Conservation (phyloP, 1,140 invertebrate genomes). For the Gonatopus flavifemur region DNA sequence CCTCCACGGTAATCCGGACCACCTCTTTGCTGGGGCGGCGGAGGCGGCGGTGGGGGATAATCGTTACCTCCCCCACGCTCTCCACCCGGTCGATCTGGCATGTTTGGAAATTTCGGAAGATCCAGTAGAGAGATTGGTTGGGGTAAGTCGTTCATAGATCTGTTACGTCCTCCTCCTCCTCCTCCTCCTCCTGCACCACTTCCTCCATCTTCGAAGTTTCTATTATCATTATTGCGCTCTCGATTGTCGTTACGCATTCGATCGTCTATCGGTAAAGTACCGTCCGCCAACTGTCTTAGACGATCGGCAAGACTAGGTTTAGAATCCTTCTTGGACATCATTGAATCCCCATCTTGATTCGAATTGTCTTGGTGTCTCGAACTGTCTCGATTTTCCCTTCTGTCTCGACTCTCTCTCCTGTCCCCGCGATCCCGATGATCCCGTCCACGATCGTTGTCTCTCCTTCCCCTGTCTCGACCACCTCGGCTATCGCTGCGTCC, state of each 20-base stretch:
- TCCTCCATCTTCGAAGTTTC: slow-evolving; percentile 39
- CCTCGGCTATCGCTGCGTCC: slow-evolving; percentile 49
- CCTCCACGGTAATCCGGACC: no score
- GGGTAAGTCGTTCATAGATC: slow-evolving; percentile 9
- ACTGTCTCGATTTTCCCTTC: slow-evolving; percentile 21
- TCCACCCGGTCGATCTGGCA: slow-evolving; percentile 38
- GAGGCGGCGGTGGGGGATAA: slow-evolving; percentile 36
- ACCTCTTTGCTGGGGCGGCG: slow-evolving; percentile 36
- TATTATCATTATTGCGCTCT: slow-evolving; percentile 41
- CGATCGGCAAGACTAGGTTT: slow-evolving; percentile 54
- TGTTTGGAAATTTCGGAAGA: slow-evolving; percentile 48
- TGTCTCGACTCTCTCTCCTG: slow-evolving; percentile 25
- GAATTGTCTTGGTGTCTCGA: slow-evolving; percentile 20
- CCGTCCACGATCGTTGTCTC: slow-evolving; percentile 44
- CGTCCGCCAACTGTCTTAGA: slow-evolving; percentile 53
- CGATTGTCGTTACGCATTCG: slow-evolving; percentile 43
- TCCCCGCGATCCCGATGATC: slow-evolving; percentile 26
- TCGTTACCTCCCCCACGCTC: slow-evolving; percentile 39
- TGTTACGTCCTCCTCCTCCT: not conserved
- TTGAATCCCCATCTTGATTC: slow-evolving; percentile 28
- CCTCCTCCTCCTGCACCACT: not conserved
- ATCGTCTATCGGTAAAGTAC: slow-evolving; percentile 51
- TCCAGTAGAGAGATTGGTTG: slow-evolving; percentile 49
- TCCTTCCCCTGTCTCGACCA: slow-evolving; percentile 47
- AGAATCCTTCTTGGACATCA: slow-evolving; percentile 42